phyloP scores from a whole-genome alignment of 2,888 invertebrate genomes.

The Boloria selene region DNA sequence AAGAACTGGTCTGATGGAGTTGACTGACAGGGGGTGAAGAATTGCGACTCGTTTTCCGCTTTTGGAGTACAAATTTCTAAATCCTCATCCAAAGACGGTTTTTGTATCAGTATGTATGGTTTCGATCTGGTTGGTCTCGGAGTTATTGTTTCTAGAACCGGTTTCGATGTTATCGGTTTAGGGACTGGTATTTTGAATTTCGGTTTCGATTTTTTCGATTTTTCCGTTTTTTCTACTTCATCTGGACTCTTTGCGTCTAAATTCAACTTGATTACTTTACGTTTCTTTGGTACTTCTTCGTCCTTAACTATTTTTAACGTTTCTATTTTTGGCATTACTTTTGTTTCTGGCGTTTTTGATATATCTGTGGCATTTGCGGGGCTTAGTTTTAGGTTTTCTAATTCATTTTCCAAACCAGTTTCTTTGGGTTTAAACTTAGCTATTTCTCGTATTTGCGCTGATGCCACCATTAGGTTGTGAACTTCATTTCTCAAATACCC shows the following conservation, averaged over 20 bases:
- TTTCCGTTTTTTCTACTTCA: conserved; percentile 42
- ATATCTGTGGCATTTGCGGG: conserved; percentile 43
- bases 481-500: conserved; percentile 57
- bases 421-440: conserved; percentile 40
- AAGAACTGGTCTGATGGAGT: conserved; percentile 62
- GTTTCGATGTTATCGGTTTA: conserved; percentile 48
- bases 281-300: conserved; percentile 63
- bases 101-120: conserved; percentile 49
- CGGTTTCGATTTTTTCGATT: conserved; percentile 35
- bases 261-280: conserved; percentile 60
- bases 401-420: conserved; percentile 49
- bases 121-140: conserved; percentile 49
- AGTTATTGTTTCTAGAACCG: conserved; percentile 58
- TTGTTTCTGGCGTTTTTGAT: conserved; percentile 37
- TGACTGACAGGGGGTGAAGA: conserved; percentile 54
- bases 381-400: conserved; percentile 53
- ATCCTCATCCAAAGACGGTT: conserved; percentile 40
- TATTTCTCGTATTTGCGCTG: conserved; percentile 50
- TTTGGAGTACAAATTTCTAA: conserved; percentile 44
- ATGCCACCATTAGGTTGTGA: conserved; percentile 58
- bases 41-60: conserved; percentile 41
- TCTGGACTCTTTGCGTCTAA: conserved; percentile 56
- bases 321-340: conserved; percentile 47
- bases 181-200: conserved; percentile 66
- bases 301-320: conserved; percentile 52